phyloP scores from a whole-genome alignment of 2,797 vertebrate genomes.

The Merluccius polli region DNA sequence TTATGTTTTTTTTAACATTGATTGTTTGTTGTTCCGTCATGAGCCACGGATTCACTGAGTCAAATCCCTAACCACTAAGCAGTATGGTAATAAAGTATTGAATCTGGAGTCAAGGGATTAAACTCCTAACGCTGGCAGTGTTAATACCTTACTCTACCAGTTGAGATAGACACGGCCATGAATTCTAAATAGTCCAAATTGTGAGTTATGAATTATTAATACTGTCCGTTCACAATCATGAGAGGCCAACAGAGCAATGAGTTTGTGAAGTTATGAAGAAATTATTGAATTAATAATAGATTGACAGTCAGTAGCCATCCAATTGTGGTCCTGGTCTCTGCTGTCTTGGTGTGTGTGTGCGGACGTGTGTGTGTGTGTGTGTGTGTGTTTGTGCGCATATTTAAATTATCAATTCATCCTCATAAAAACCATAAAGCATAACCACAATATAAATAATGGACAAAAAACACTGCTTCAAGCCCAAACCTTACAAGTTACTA shows the following conservation, averaged over 20 bases:
- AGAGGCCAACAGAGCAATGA: not conserved
- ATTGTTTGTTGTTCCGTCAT: too few relatives aligned
- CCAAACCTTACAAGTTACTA: not conserved
- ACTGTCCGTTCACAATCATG: not conserved
- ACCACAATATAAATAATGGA: not conserved
- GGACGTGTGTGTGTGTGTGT: not conserved
- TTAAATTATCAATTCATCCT: not conserved
- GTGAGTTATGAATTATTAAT: too few relatives aligned
- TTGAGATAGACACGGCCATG: too few relatives aligned
- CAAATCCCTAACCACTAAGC: too few relatives aligned
- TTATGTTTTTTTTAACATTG: too few relatives aligned
- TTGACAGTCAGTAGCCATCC: not conserved
- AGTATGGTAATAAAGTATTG: too few relatives aligned
- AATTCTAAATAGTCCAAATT: too few relatives aligned
- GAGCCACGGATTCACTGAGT: too few relatives aligned
- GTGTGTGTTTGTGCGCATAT: not conserved
- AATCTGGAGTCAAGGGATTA: too few relatives aligned
- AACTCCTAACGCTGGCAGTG: too few relatives aligned
- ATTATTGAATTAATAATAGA: not conserved
- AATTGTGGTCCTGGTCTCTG: not conserved
- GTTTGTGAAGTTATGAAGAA: not conserved
- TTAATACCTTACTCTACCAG: too few relatives aligned
- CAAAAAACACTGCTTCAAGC: not conserved
- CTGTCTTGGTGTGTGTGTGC: not conserved
- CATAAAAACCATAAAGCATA: not conserved